Evolutionary conservation across 2,113 vertebrate species (phyloP), one percentile per base, ranked within the genome.

Genomic region (Sapajus apella): DNA sequence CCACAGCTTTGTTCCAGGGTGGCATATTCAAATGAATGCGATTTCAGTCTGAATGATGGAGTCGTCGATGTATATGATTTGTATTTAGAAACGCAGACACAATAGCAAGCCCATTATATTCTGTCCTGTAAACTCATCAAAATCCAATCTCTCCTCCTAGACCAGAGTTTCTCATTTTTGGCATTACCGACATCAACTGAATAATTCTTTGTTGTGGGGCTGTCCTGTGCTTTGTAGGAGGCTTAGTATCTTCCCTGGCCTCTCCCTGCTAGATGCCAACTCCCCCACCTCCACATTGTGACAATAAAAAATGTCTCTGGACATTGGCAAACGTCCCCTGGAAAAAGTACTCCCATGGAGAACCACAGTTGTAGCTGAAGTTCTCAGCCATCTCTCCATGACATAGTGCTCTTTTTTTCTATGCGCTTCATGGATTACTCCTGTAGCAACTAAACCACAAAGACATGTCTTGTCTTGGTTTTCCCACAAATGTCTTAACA

Each of bases 341-440:
- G n/a, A 18, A 17, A 64, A 13, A 40, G 18, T 13, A 16, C 30
- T 20, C 37, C 20, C 1, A 2, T 13, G 0, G n/a, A 45, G 43
- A 90, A 14, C 14, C 12, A 35, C 30, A 1, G 35, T 2, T 16
- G 3, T 27, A 11, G 32, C 25, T 7, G 35, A 13, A n/a, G 21
- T 23, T 64, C 40, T n/a, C 27, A 52, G 58, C 2, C 50, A 11
- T 8, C 14, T 27, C 35, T 17, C 43, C 11, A 4, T 9, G 70
- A 35, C 32, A 2, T 17, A 18, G 27, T 9, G 12, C 23, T 18
- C 3, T 2, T 4, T 27, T 27, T 1, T 30, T 47, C n/a, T 58
- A 0, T n/a, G 16, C 61, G 79, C 35, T 50, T 1, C 25, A 8
- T 21, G 32, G 37, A 32, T 47, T 27, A n/a, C 50, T 20, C 45